These are phyloP conservation scores for Microtus pennsylvanicus DNA, from an alignment of 2,113 vertebrate species.

Conservation along the genomic window DNA sequence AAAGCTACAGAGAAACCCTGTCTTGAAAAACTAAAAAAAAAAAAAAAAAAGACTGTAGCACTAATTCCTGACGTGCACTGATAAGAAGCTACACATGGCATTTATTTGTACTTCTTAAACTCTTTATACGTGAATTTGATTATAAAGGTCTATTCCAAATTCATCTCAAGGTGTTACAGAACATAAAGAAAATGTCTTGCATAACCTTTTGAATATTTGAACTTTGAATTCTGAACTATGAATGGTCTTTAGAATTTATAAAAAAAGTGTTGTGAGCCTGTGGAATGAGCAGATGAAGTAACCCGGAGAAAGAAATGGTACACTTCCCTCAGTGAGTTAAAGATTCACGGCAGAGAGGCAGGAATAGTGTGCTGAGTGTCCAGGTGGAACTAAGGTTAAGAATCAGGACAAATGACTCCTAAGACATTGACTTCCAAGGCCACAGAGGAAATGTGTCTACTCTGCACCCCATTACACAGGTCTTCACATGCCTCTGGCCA, in stretches of 20 bases:
- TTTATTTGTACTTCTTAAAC: not conserved
- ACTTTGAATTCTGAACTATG: not conserved
- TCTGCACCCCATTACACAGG: not conserved
- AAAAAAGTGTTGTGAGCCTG: not conserved
- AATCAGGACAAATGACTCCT: not conserved
- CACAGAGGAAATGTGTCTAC: not conserved
- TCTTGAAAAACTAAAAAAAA: no score
- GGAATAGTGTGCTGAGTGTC: not conserved
- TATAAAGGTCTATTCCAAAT: not conserved
- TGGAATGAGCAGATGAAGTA: not conserved
- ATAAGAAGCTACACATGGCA: not conserved
- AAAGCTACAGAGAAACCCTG: no score
- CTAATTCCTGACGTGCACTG: not conserved
- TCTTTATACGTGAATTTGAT: not conserved
- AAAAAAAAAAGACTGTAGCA: not conserved
- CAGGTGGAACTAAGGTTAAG: not conserved
- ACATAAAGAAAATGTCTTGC: not conserved
- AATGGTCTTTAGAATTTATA: not conserved
- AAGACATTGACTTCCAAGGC: not conserved
- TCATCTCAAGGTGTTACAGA: not conserved
- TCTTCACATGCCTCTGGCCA: not conserved
- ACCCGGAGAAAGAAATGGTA: not conserved
- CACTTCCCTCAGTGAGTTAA: not conserved
- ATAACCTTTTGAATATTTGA: not conserved
- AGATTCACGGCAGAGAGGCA: not conserved